Conservation (phyloP, 2,113 vertebrate species). For the Centropus unirufus region DNA sequence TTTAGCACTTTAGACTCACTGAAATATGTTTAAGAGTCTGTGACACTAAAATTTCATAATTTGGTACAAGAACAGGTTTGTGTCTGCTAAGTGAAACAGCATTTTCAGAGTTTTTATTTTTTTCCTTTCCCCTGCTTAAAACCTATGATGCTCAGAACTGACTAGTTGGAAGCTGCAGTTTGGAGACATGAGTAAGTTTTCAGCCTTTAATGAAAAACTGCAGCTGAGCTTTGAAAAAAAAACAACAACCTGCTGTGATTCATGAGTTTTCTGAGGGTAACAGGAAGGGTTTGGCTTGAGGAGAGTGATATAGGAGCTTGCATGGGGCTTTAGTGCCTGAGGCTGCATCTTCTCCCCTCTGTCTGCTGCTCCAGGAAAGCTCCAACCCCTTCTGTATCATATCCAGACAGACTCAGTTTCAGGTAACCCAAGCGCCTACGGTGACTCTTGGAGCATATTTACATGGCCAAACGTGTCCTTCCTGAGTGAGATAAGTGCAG, state of each 20-base stretch:
- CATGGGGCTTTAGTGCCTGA: not conserved
- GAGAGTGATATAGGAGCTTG: not conserved
- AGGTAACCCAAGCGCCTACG: accelerated
- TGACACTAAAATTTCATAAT: not conserved
- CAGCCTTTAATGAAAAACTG: not conserved
- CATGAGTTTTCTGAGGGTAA: not conserved
- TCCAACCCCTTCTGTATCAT: not conserved
- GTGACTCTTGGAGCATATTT: not conserved
- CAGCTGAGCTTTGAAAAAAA: not conserved
- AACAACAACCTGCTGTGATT: not conserved
- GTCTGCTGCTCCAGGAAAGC: not conserved
- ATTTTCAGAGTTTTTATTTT: not conserved
- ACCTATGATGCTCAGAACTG: not conserved
- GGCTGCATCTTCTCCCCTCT: not conserved
- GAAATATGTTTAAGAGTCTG: not conserved
- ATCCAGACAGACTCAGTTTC: not conserved
- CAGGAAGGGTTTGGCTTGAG: not conserved
- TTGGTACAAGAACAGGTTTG: not conserved
- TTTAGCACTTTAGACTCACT: not conserved
- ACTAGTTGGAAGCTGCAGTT: not conserved
- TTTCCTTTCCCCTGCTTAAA: not conserved
- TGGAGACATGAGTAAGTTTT: not conserved
- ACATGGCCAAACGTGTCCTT: not conserved
- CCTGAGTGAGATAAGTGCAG: accelerated
- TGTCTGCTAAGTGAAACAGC: not conserved